Evolutionary conservation across 2,888 invertebrate genomes (phyloP).

Genomic region (Amblyjoppa proteus): DNA sequence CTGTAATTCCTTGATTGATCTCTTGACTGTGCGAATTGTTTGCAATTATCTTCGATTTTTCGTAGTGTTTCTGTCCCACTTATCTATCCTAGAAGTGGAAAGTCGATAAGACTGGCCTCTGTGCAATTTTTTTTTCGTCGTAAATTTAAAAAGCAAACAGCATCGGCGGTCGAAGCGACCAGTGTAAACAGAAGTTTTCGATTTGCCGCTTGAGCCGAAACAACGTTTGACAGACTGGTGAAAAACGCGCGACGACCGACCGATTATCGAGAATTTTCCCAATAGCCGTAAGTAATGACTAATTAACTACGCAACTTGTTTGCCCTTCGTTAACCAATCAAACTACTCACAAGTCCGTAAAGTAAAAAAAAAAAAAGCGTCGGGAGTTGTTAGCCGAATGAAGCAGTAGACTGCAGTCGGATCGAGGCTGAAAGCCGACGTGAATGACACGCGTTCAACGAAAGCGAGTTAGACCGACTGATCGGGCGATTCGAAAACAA

Average conservation of each 20-base stretch:
- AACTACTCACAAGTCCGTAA: not conserved
- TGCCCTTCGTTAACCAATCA: constrained; percentile 18
- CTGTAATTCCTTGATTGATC: too few relatives aligned
- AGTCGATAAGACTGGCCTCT: not conserved
- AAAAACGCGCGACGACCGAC: not conserved
- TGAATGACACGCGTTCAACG: constrained; percentile 13
- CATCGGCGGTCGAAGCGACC: not conserved
- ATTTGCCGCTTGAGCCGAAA: not conserved
- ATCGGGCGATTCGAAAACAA: constrained; percentile 7
- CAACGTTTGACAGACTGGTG: not conserved
- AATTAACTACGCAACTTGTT: constrained; percentile 26
- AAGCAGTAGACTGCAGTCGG: not conserved
- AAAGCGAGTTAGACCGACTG: constrained; percentile 35
- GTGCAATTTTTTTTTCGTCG: not conserved
- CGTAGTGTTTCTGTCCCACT: too few relatives aligned
- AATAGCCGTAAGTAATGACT: not conserved
- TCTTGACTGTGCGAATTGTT: too few relatives aligned
- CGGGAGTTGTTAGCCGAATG: not conserved
- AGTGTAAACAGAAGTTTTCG: not conserved
- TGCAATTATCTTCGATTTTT: too few relatives aligned
- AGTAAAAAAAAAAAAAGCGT: not conserved
- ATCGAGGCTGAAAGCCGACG: not conserved
- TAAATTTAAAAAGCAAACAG: not conserved
- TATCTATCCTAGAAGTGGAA: not conserved
- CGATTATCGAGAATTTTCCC: constrained; percentile 18